Percentiles rank a stretch among this genome's conserved stretches.
Conservation (phyloP, 2,888 invertebrate species). For the Azorinus chamasolen region DNA sequence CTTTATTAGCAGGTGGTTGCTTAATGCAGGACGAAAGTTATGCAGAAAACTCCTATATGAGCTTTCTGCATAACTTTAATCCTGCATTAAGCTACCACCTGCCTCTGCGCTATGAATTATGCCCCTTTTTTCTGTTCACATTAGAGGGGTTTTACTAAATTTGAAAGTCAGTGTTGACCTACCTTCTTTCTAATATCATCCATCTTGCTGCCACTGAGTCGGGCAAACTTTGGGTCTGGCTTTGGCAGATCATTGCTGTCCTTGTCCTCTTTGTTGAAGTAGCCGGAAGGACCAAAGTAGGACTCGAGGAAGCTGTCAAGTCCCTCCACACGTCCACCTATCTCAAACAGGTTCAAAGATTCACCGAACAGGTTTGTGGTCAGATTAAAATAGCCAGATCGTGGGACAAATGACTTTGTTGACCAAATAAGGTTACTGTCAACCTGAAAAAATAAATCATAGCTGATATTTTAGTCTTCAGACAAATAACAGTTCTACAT, state of each 20-base stretch:
- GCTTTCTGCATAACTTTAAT: too few relatives aligned
- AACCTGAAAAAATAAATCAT: conserved; percentile 31
- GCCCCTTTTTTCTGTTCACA: too few relatives aligned
- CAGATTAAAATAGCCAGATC: conserved; percentile 85
- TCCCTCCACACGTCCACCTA: conserved; percentile 94
- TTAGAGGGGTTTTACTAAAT: too few relatives aligned
- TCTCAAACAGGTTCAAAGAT: conserved; percentile 94
- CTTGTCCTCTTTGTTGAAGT: conserved; percentile 86
- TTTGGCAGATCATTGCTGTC: conserved; percentile 45
- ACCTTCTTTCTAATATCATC: conserved; percentile 72
- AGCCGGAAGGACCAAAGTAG: conserved; percentile 91
- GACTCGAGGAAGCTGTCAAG: conserved; percentile 94
- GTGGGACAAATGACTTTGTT: conserved; percentile 83
- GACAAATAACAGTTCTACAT: too few relatives aligned
- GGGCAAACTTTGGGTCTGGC: conserved; percentile 82
- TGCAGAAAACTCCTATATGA: too few relatives aligned
- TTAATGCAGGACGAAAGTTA: too few relatives aligned
- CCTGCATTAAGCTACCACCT: too few relatives aligned
- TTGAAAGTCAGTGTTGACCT: conserved; percentile 18
- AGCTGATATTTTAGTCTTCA: too few relatives aligned
- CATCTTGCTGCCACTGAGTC: conserved; percentile 68
- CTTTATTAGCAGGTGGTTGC: too few relatives aligned
- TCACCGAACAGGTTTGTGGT: conserved; percentile 90
- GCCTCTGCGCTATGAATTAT: too few relatives aligned
- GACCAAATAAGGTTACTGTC: conserved; percentile 86